Evolutionary conservation across 23 tunicate species (phyloP), one percentile per base, ranked within the genome.

Genomic region (Ascidia mentula): DNA sequence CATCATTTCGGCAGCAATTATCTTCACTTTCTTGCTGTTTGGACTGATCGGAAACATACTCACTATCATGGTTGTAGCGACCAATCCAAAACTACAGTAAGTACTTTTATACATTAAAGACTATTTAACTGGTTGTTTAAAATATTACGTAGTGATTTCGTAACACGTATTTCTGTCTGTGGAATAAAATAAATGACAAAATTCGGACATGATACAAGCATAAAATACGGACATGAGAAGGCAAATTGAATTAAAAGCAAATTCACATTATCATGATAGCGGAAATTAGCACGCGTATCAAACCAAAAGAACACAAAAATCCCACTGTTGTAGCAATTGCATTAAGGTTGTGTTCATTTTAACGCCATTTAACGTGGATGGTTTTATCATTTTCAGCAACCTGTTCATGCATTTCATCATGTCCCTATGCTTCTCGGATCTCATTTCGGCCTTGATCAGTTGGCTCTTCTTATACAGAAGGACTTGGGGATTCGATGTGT

Each of bases 381-480:
- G 12, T 42, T 42, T 42, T 42, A 0, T 26, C 81, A 28, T 53
- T 9, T 53, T 53, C 13, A 53, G 65, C 28, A 77, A 77, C 35
- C 65, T 85, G 8, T 85, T 85, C 78, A 85, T 85, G 82, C 77
- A 81, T 3, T 85, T 85, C 46, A 83, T 89, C 46, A 34, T 77
- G 20, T 82, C 88, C 60, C 61, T 89, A 34, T 89, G 94, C 46
- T 76, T 79, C 0, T 89, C 94, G 31, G 94, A 89, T 37, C 42
- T 89, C 20, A 73, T 78, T 15, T 89, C 94, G 20, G 75, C 94
- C 0, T 76, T 89, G 18, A 83, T 83, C 32, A 89, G 94, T 69
- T 83, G 88, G 88, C 70, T 89, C 17, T 89, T 82, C 42, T 84
- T 89, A n/a, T 83, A 89, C 69, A 71, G 94, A 71, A 83, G 94